Evolutionary conservation across 1,140 invertebrate species (phyloP), one percentile per base, ranked within the genome.

Genomic region (Aphelenchoides besseyi): DNA sequence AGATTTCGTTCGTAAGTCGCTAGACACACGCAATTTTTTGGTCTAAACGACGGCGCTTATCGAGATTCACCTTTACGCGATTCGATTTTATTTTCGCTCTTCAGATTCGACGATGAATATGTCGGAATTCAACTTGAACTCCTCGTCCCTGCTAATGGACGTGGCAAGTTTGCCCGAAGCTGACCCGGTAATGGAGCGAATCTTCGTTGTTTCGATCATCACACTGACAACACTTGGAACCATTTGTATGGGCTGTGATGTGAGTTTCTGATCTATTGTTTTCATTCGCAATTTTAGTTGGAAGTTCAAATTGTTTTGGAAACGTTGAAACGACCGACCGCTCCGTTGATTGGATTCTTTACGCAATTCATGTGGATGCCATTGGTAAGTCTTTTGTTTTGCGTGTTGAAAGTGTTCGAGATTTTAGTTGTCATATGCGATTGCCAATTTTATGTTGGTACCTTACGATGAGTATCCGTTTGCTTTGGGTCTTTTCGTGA

Each of bases 181-280:
- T 23, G 41, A 48, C 41, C 41, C 41, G 12, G 23, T 70, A 26
- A 88, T 93, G 23, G 92, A 94, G 82, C 88, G 86, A 3, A 85
- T 92, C 18, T 95, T 95, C 77, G 90, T 91, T 0, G 88, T 86
- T 41, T 91, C 91, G 68, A 89, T 95, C 2, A 90, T 90, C 5
- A 84, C 89, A 57, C 88, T 96, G 54, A 91, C 95, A 62, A 90
- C 90, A 0, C 86, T 94, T 55, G 89, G 94, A 72, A 95, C 93
- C 82, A 91, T 95, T 54, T 94, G 95, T 85, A 95, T 95, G 87
- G 94, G 94, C 0, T 94, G 92, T 85, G 92, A 93, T 0, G 88
- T 95, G 80, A 62, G 70, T 79, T 26, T 48, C 23, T 23, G 30
- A 12, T 62, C 53, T 18, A 36, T 68, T 70, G 23, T 59, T 57